Base-by-base conservation (phyloP, 2,113 vertebrate species). In the Anolis carolinensis region DNA sequence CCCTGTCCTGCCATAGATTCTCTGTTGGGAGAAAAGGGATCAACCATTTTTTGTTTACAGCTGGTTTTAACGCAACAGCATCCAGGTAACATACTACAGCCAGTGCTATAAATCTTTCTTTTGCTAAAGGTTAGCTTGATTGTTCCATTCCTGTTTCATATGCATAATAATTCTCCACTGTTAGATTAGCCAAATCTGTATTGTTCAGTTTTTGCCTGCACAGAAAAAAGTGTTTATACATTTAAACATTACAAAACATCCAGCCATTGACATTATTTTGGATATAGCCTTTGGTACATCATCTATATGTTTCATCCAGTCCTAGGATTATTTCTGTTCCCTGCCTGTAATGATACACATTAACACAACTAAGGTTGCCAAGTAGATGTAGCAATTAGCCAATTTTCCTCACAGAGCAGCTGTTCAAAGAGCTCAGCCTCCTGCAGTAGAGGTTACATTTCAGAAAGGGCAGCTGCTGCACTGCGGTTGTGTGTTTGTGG, bases 401-500 rank as follows among this genome's bases (percentile, higher is more conserved):
- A 81, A 7, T 81, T 92, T 91, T 79, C 34, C 79, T 87, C 34
- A 48, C 81, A 90, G 1, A 4, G 30, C 87, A 91, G 84, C 82
- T 92, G 86, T 86, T 90, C 8, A 65, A 88, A 91, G 87, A n/a
- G 3, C 14, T 88, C 34, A 72, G 7, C 4, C 2, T 1, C 71
- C 32, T 92, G 87, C 23, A 48, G 82, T 36, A 88, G 73, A n/a
- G 36, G 0, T 6, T 91, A 71, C 70, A 63, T 83, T 16, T 81
- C 63, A 52, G 74, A 89, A 86, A 92, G 92, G 63, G 79, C 59
- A 91, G 90, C 83, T 92, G 88, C 80, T 92, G 65, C 16, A 85
- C 80, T 48, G 71, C 77, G 92, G 83, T 72, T 89, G 34, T 79
- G 82, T 27, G 44, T 50, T 77, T 52, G 52, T 55, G 52, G 48